Conservation (phyloP, 2,797 vertebrate genomes). For the Acridotheres tristis region DNA sequence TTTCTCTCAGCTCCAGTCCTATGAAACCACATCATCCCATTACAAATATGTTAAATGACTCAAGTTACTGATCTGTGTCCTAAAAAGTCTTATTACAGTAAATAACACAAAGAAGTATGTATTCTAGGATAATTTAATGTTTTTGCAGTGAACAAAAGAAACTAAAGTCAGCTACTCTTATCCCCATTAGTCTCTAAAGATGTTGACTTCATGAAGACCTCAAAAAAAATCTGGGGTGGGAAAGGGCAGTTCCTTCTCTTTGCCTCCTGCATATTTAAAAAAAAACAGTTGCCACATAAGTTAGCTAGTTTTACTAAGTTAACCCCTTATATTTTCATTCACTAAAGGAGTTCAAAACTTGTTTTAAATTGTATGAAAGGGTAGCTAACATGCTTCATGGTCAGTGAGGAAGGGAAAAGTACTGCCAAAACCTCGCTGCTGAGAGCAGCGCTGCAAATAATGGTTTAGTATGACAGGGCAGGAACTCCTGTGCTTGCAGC, state of each 20-base stretch:
- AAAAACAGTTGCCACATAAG: fast-evolving
- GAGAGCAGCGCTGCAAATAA: not conserved
- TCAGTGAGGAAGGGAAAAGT: not conserved
- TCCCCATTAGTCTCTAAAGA: not conserved
- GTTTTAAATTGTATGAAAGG: not conserved
- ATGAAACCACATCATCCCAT: not conserved
- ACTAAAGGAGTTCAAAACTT: not conserved
- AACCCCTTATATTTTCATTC: not conserved
- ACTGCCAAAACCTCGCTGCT: not conserved
- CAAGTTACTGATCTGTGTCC: not conserved
- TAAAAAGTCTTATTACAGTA: not conserved
- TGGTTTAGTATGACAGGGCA: not conserved
- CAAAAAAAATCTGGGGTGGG: fast-evolving
- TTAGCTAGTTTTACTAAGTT: not conserved
- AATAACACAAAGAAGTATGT: not conserved
- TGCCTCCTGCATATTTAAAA: not conserved
- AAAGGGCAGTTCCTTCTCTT: not conserved
- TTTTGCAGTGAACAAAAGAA: not conserved
- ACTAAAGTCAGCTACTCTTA: not conserved
- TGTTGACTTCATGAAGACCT: not conserved
- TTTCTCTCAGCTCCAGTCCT: not conserved
- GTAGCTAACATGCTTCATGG: not conserved
- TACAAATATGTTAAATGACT: not conserved
- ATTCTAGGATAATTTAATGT: not conserved
- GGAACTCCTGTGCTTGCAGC: not conserved